phyloP scores from a whole-genome alignment of 2,113 vertebrate species.

The Glareola pratincola region DNA sequence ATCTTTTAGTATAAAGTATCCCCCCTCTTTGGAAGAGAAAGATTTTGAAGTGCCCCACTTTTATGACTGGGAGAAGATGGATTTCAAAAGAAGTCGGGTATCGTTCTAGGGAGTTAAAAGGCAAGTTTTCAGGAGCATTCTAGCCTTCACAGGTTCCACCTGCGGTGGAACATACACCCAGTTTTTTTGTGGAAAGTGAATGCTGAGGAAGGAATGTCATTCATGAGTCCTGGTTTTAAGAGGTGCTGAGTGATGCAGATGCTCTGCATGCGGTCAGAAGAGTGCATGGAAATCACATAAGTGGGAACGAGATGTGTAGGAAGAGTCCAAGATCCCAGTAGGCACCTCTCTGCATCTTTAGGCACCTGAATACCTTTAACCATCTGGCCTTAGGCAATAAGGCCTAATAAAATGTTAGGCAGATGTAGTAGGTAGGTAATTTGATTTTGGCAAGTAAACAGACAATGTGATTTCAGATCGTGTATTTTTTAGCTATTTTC shows the following conservation, averaged over 20 bases:
- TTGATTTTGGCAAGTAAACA: neutral
- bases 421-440: neutral
- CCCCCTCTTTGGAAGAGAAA: neutral
- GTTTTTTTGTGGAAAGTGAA: neutral
- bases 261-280: neutral
- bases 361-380: neutral
- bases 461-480: neutral
- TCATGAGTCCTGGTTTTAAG: neutral
- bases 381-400: neutral
- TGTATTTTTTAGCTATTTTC: neutral
- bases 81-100: neutral
- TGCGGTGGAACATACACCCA: neutral
- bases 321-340: neutral
- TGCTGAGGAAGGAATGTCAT: neutral
- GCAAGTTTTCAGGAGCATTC: neutral
- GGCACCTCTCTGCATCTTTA: neutral
- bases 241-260: neutral
- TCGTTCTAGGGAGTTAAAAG: neutral
- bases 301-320: no score
- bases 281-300: neutral
- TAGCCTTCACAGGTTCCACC: neutral
- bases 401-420: neutral
- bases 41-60: neutral
- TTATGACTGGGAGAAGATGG: neutral
- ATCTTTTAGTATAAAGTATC: neutral